A percentile compares a stretch with the other conserved stretches of the same genome.
These are phyloP conservation scores for Halcyon chelicuti DNA, from an alignment of 2,797 vertebrate species.

Conservation along the genomic window DNA sequence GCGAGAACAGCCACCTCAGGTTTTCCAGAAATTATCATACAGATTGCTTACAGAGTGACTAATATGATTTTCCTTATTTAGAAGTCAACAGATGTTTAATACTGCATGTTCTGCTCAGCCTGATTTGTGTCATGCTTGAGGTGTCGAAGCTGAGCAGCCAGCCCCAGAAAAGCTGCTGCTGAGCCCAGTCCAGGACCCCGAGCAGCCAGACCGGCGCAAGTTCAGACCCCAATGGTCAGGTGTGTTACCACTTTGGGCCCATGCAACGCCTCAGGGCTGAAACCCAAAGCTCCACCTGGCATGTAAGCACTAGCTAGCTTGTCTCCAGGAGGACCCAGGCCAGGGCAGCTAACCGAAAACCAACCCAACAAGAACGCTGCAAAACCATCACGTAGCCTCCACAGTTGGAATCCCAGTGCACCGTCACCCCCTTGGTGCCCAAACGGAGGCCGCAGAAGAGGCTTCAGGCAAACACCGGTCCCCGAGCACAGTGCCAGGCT, in stretches of 20 bases:
- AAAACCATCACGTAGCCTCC: not conserved
- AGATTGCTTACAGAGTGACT: slow-evolving; percentile 33
- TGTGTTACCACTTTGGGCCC: no score
- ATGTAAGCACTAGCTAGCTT: not conserved
- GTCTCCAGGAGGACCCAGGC: not conserved
- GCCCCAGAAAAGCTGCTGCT: not conserved
- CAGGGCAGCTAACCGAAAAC: not conserved
- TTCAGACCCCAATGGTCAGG: not conserved
- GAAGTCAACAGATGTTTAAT: slow-evolving; percentile 59
- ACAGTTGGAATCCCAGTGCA: not conserved
- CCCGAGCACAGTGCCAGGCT: accelerated
- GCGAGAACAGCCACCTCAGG: not conserved
- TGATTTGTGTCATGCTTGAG: slow-evolving; percentile 38
- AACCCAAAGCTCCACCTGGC: not conserved
- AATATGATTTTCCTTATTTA: slow-evolving; percentile 51
- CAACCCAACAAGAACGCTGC: accelerated
- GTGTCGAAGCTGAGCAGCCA: slow-evolving; percentile 15
- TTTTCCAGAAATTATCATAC: slow-evolving; percentile 41
- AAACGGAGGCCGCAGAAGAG: not conserved
- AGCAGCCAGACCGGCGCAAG: not conserved
- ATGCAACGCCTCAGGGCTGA: not conserved
- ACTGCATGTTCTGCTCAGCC: slow-evolving; percentile 27
- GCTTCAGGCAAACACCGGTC: not conserved
- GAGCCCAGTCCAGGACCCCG: not conserved
- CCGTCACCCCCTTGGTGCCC: not conserved